Evolutionary conservation across 1,140 invertebrate genomes (phyloP), one percentile per base, ranked within the genome.

Genomic region (Mercenaria mercenaria): DNA sequence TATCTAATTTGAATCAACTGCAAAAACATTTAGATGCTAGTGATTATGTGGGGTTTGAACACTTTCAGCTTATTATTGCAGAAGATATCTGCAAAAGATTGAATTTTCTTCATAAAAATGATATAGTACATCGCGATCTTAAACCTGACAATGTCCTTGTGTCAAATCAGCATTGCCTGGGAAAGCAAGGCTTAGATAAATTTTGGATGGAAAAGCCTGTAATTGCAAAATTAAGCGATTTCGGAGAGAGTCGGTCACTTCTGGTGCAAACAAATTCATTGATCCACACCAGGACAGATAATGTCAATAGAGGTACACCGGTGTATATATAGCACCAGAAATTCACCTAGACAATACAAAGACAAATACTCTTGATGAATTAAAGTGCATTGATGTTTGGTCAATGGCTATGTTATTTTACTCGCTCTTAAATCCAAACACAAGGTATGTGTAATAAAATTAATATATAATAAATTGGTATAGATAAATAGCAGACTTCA

Each of bases 71-170:
- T 43, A 52, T 50, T 3, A 79, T 79, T 50, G 76, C 76, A 47
- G 13, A 23, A 26, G 76, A 79, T 52, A 50, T 79, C 10, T 26
- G 23, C n/a, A 43, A 34, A 50, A 39, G 76, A 47, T 41, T 79
- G n/a, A 15, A 6, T 23, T 79, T 26, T 79, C 47, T 79, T 26
- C 76, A 79, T 50, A 26, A 50, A 41, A 79, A 79, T n/a, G 41
- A 52, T n/a, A 50, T 79, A 47, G 76, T 47, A 52, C 76, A 79
- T 34, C 37, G 76, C 6, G 76, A 79, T 34, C 43, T 79, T 10
- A 79, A 79, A 79, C 76, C 76, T 41, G 76, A 41, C 34, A 79
- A 79, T 50, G 39, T 79, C n/a, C 39, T 79, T 23, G 76, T 79
- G n/a, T 79, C 76, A 23, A 79, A 79, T 26, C 43, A 79, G n/a